Percentiles rank a stretch among this genome's conserved stretches.
These are phyloP conservation scores for Plectrocnemia conspersa DNA, from an alignment of 1,140 invertebrate genomes.

Conservation along the genomic window DNA sequence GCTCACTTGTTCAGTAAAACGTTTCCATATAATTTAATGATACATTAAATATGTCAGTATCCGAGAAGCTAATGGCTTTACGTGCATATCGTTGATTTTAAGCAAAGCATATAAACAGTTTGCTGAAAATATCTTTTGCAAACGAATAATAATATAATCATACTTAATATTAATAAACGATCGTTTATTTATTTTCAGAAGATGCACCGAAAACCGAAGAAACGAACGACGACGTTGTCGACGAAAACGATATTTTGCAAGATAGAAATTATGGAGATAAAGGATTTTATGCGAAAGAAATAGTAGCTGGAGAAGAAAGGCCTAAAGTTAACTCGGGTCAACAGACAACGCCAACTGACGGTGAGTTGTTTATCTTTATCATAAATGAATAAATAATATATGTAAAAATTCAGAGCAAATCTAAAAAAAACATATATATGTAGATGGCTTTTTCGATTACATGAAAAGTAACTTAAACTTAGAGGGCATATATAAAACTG, in stretches of 20 bases:
- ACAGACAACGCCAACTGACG: constrained; percentile 49
- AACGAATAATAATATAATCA: no score
- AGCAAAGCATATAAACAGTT: no score
- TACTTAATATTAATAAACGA: background rate
- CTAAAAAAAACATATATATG: background rate
- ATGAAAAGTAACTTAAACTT: no score
- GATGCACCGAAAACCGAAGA: constrained; percentile 1
- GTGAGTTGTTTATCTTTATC: constrained; percentile 36
- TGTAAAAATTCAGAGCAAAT: background rate
- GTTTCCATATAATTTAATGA: no score
- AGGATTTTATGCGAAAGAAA: constrained; percentile 42
- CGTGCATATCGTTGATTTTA: no score
- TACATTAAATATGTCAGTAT: no score
- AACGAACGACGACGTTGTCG: constrained; percentile 1
- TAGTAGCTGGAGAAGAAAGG: constrained; percentile 48
- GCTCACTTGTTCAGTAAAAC: no score
- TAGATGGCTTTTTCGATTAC: background rate
- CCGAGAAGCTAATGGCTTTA: no score
- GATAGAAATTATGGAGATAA: constrained; percentile 6
- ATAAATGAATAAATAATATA: background rate
- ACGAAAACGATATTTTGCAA: background rate
- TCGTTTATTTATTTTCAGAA: constrained; percentile 11
- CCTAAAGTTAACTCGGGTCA: constrained; percentile 48
- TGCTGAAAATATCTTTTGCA: no score
- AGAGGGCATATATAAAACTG: no score